Conservation (phyloP, 1,140 invertebrate species). For the Drosophila obscura region DNA sequence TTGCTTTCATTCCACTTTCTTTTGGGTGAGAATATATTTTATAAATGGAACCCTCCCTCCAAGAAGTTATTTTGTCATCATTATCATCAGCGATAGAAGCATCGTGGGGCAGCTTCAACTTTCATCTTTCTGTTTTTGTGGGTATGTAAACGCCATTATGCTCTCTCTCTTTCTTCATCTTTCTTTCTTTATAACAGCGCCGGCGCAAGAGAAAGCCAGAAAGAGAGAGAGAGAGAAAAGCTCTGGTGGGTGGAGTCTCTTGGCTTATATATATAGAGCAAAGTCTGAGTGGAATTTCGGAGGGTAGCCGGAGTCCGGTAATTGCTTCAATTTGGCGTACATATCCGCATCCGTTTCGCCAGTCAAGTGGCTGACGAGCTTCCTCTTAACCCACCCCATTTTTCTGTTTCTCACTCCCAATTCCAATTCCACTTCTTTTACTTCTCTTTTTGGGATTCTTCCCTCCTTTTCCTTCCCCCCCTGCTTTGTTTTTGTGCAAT, state of each 20-base stretch:
- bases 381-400: neutral
- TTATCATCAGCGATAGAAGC: slow-evolving; percentile 1
- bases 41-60: slow-evolving; percentile 9
- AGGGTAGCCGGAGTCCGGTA: slow-evolving; percentile 55
- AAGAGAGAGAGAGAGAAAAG: slow-evolving; percentile 19
- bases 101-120: slow-evolving; percentile 12
- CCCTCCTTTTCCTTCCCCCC: slow-evolving; percentile 45
- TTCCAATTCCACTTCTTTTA: slow-evolving; percentile 16
- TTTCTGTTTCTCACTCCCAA: slow-evolving; percentile 8
- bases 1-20: slow-evolving; percentile 43
- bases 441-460: slow-evolving; percentile 13
- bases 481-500: slow-evolving; percentile 71
- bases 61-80: slow-evolving; percentile 30
- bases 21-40: slow-evolving; percentile 28
- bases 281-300: slow-evolving; percentile 23
- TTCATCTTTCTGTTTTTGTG: slow-evolving; percentile 11
- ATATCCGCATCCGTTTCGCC: slow-evolving; percentile 58
- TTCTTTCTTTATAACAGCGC: slow-evolving; percentile 16
- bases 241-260: slow-evolving; percentile 63
- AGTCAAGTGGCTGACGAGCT: slow-evolving; percentile 52
- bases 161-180: slow-evolving; percentile 24
- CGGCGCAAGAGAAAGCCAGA: slow-evolving; percentile 47
- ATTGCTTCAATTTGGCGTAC: slow-evolving; percentile 76
- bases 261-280: slow-evolving; percentile 39
- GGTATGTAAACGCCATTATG: slow-evolving; percentile 44